Evolutionary conservation across 2,113 vertebrate genomes (phyloP).

Genomic region (Microtus oregoni): DNA sequence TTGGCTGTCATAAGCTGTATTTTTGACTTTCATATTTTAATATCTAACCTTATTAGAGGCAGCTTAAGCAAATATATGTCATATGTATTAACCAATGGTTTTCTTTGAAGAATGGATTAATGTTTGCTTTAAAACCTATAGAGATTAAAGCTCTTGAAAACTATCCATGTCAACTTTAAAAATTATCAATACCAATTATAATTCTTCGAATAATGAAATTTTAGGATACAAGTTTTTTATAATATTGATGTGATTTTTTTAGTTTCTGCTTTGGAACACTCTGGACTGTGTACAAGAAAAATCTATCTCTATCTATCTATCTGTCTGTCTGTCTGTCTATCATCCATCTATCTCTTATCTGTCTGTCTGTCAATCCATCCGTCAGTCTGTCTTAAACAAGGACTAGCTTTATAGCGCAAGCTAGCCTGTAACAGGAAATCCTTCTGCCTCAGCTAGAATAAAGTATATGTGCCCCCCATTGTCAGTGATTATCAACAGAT

Average conservation of each 20-base stretch:
- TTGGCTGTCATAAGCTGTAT: slow-evolving; percentile 25
- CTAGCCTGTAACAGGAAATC: neutral
- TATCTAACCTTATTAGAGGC: slow-evolving; percentile 56
- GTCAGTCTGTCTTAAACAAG: neutral
- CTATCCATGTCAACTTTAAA: slow-evolving; percentile 33
- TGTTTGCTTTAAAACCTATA: slow-evolving; percentile 67
- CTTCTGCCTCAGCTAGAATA: neutral
- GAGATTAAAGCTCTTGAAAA: slow-evolving; percentile 67
- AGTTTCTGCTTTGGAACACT: neutral
- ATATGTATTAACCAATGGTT: slow-evolving; percentile 2
- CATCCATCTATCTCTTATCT: neutral
- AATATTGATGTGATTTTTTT: neutral
- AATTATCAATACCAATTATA: slow-evolving; percentile 25
- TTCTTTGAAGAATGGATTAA: slow-evolving; percentile 66
- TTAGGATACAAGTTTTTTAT: slow-evolving; percentile 32
- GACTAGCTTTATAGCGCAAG: neutral
- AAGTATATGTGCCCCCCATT: too few species aligned
- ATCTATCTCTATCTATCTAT: neutral
- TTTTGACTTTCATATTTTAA: slow-evolving; percentile 62
- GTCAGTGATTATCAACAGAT: neutral
- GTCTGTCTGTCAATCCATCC: neutral
- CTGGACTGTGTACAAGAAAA: neutral
- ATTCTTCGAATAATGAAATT: slow-evolving; percentile 51
- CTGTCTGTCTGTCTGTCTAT: neutral
- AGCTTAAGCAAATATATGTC: slow-evolving; percentile 64